phyloP scores from a whole-genome alignment of 2,888 invertebrate species.

The Leucophora obtusa region DNA sequence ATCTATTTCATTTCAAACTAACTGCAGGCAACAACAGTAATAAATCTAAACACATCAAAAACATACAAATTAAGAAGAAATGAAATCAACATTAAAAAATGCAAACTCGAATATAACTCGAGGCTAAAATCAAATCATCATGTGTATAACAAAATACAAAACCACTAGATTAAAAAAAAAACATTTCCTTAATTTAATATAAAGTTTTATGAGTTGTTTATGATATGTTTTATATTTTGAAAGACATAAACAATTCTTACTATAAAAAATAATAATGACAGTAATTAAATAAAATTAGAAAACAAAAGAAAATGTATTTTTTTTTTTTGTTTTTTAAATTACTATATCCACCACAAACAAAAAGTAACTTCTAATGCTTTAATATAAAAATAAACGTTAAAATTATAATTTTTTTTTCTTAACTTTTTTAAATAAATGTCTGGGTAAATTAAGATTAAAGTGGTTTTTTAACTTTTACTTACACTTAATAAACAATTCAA shows the following conservation, averaged over 20 bases:
- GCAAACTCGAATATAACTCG: background rate
- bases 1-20: no score
- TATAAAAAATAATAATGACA: conserved; percentile 8
- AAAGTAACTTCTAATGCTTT: background rate
- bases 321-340: no score
- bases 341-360: background rate
- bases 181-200: conserved; percentile 20
- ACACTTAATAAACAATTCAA: conserved; percentile 1
- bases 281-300: background rate
- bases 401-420: background rate
- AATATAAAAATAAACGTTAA: background rate
- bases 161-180: background rate
- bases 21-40: no score
- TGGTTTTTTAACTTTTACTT: conserved; percentile 44
- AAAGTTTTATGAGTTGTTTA: conserved; percentile 14
- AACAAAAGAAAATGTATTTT: background rate
- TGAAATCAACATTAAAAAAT: background rate
- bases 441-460: conserved; percentile 11
- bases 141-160: background rate
- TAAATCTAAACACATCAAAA: no score
- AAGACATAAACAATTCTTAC: conserved; percentile 13
- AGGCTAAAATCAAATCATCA: conserved; percentile 20
- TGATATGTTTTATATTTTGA: background rate
- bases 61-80: background rate
- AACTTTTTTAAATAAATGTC: conserved; percentile 6